Conservation (phyloP, 2,888 invertebrate species). For the Athrips mouffetella region DNA sequence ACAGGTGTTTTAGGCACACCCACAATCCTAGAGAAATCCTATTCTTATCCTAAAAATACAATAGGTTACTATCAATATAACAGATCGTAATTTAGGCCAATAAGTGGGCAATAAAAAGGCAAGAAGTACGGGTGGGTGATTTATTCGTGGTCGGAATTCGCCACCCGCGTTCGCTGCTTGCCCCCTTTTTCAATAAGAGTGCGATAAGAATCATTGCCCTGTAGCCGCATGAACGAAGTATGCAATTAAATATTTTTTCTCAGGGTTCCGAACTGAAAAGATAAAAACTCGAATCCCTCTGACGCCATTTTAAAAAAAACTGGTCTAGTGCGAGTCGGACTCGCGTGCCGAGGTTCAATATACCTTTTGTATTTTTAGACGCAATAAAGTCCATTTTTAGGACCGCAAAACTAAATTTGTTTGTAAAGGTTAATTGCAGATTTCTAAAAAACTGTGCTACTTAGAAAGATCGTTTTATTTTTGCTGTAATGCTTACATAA, state of each 20-base stretch:
- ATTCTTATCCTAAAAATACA: neutral
- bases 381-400: no score
- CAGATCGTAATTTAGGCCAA: conserved; percentile 55
- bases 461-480: no score
- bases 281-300: neutral
- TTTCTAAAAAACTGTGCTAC: no score
- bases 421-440: no score
- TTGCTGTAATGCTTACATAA: no score
- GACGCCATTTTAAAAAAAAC: neutral
- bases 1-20: no score
- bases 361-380: no score
- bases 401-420: no score
- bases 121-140: conserved; percentile 64
- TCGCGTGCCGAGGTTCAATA: no score
- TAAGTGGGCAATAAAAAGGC: conserved; percentile 69
- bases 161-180: conserved; percentile 25
- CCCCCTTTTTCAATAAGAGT: conserved; percentile 69
- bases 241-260: conserved; percentile 54
- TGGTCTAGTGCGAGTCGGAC: no score
- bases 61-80: conserved; percentile 18
- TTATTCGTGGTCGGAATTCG: conserved; percentile 65
- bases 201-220: conserved; percentile 71
- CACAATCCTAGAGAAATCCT: neutral
- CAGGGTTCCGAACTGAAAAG: neutral
- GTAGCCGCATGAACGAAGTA: conserved; percentile 40